A percentile compares a stretch with the other conserved stretches of the same genome.
phyloP scores from a whole-genome alignment of 2,888 invertebrate genomes.

The Heteromyza rotundicornis region DNA sequence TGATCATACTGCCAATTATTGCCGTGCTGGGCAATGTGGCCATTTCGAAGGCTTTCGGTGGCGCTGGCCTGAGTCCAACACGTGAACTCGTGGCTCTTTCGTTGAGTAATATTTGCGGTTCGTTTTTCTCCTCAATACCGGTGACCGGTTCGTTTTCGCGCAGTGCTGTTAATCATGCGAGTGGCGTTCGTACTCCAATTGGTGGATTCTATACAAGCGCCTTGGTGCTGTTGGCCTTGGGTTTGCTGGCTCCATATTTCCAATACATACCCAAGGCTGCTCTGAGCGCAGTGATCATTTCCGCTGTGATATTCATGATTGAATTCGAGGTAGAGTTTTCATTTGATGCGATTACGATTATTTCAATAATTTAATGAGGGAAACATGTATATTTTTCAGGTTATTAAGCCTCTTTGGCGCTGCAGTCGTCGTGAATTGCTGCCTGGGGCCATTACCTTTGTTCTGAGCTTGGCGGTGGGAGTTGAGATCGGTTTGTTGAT shows the following conservation, averaged over 20 bases:
- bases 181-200: constrained; percentile 87
- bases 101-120: constrained; percentile 82
- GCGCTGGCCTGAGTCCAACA: constrained; percentile 83
- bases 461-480: constrained; percentile 79
- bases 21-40: constrained; percentile 93
- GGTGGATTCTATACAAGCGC: constrained; percentile 85
- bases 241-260: constrained; percentile 86
- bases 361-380: too few relatives aligned
- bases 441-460: constrained; percentile 84
- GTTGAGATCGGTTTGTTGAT: constrained; percentile 86
- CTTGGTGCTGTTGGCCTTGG: constrained; percentile 82
- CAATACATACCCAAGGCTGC: constrained; percentile 89
- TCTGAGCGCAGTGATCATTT: constrained; percentile 90
- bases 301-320: constrained; percentile 94
- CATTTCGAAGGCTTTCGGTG: constrained; percentile 92
- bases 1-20: constrained; percentile 86
- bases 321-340: constrained; percentile 74
- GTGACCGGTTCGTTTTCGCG: constrained; percentile 89
- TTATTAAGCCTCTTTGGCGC: constrained; percentile 84
- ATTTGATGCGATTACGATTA: background rate
- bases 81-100: constrained; percentile 89
- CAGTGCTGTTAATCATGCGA: constrained; percentile 94
- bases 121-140: constrained; percentile 89
- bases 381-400: too few relatives aligned
- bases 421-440: constrained; percentile 80